Conservation (phyloP, 1,140 invertebrate species). For the Himalopsyche phryganea region DNA sequence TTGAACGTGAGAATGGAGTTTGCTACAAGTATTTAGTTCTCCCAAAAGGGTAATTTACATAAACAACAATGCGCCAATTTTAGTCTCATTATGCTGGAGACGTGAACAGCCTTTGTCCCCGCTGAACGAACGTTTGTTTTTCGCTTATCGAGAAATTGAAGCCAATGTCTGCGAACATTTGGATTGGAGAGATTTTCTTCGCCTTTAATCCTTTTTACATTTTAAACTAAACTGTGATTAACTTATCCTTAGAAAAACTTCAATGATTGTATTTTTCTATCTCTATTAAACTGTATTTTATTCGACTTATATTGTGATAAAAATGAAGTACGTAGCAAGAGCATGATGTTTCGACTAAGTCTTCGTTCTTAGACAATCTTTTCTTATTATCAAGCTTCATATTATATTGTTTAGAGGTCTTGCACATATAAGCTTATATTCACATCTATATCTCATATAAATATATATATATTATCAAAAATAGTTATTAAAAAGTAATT, state of each 20-base stretch:
- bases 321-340: no score
- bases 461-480: no score
- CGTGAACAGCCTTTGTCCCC: slow-evolving; percentile 26
- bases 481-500: no score
- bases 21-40: slow-evolving; percentile 31
- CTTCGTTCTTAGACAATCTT: no score
- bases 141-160: slow-evolving; percentile 21
- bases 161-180: background rate
- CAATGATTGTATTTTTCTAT: background rate
- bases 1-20: slow-evolving; percentile 11
- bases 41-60: slow-evolving; percentile 31
- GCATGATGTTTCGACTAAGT: no score
- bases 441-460: no score
- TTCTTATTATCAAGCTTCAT: no score
- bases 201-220: background rate
- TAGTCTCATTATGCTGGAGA: slow-evolving; percentile 31
- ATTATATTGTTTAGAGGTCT: no score
- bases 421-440: no score
- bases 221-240: slow-evolving; percentile 1
- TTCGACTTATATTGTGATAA: no score
- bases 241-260: background rate
- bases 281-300: no score
- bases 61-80: slow-evolving; percentile 36
- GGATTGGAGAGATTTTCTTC: background rate
- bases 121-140: slow-evolving; percentile 17